phyloP scores from a whole-genome alignment of 2,797 vertebrate genomes.

The Anniella stebbinsi region DNA sequence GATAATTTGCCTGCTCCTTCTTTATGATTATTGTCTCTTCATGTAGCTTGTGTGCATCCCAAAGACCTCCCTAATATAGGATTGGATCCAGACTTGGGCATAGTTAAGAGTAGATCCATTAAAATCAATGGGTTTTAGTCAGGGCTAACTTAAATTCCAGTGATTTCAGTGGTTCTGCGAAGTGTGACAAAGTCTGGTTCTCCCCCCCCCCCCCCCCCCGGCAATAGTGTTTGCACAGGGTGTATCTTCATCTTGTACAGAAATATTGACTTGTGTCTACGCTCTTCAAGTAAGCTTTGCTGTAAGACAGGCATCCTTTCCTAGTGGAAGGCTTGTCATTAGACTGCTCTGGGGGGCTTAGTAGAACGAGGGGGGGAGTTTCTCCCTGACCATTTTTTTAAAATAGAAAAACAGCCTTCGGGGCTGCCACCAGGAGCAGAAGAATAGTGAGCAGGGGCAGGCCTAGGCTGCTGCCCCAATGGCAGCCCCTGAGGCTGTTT shows the following conservation, averaged over 20 bases:
- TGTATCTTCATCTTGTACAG: background rate
- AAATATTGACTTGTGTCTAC: background rate
- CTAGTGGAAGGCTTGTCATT: background rate
- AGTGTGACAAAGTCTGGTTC: no score
- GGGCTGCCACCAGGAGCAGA: background rate
- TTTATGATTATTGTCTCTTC: no score
- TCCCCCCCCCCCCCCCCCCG: no score
- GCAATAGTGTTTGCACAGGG: no score
- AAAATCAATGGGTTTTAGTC: no score
- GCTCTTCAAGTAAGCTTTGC: background rate
- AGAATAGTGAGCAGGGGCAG: background rate
- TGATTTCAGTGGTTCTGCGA: no score
- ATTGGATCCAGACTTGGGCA: no score
- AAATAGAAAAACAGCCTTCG: background rate
- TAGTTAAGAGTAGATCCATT: no score
- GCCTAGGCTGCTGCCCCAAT: fast-evolving
- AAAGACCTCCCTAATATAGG: background rate
- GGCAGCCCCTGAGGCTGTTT: background rate
- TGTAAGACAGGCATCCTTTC: background rate
- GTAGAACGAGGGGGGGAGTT: no score
- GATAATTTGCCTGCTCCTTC: background rate
- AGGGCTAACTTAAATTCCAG: no score
- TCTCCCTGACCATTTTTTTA: background rate
- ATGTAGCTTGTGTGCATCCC: background rate
- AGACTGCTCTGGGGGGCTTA: no score